phyloP scores from a whole-genome alignment of 2,113 vertebrate species.

The Crotalus tigris region DNA sequence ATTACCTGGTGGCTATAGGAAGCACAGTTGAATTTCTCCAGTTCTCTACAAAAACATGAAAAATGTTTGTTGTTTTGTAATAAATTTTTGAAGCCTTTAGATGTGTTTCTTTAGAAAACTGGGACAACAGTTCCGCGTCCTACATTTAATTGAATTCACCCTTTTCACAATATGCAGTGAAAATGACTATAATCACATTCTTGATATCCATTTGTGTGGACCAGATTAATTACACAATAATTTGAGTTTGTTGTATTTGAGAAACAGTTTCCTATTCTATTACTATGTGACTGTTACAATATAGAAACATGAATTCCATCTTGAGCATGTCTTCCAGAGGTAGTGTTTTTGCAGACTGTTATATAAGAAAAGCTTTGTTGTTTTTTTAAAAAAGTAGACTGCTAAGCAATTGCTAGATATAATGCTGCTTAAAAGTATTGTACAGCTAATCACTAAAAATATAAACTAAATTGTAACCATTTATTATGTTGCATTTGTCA shows the following conservation, averaged over 20 bases:
- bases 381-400: not conserved
- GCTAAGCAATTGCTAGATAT: not conserved
- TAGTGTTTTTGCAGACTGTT: slow-evolving; percentile 58
- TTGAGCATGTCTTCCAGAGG: slow-evolving; percentile 30
- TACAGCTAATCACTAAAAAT: not conserved
- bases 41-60: slow-evolving; percentile 17
- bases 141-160: slow-evolving; percentile 12
- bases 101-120: slow-evolving; percentile 14
- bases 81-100: rapidly evolving
- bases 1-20: not conserved
- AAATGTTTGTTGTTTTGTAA: not conserved
- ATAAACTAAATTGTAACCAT: not conserved
- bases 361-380: slow-evolving; percentile 50
- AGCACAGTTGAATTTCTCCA: slow-evolving; percentile 19
- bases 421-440: slow-evolving; percentile 21
- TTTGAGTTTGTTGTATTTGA: not conserved
- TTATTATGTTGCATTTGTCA: slow-evolving; percentile 16
- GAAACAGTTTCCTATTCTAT: slow-evolving; percentile 10
- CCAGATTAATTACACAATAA: slow-evolving; percentile 1
- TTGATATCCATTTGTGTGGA: not conserved
- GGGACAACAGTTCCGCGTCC: slow-evolving; percentile 2
- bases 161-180: slow-evolving; percentile 10
- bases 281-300: slow-evolving; percentile 1
- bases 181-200: slow-evolving; percentile 3
- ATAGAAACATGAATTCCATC: slow-evolving; percentile 33